A percentile compares a stretch with the other conserved stretches of the same genome.
Evolutionary conservation across 2,797 vertebrate species (phyloP).

Genomic region (Perodicticus potto): DNA sequence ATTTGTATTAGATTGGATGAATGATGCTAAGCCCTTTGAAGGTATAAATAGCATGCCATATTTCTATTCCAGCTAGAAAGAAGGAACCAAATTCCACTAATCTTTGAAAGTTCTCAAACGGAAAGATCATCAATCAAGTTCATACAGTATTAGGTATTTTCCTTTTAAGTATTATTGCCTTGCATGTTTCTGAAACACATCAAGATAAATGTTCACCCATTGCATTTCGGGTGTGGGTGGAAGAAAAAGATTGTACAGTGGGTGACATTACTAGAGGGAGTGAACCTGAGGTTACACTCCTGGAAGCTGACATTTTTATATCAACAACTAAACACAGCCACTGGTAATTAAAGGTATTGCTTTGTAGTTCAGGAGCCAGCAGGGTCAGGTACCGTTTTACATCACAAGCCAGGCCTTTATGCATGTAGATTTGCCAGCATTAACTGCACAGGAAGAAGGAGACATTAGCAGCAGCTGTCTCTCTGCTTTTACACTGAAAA

Average conservation of each 20-base stretch:
- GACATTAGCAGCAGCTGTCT: slow-evolving; percentile 89
- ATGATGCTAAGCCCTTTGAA: slow-evolving; percentile 42
- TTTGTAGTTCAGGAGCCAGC: slow-evolving; percentile 81
- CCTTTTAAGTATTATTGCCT: slow-evolving; percentile 74
- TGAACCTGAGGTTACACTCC: slow-evolving; percentile 82
- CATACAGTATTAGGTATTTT: slow-evolving; percentile 44
- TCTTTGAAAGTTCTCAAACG: slow-evolving; percentile 66
- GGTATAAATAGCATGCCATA: not conserved
- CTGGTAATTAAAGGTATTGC: slow-evolving; percentile 88
- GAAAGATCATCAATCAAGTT: slow-evolving; percentile 71
- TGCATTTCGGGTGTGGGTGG: slow-evolving; percentile 47
- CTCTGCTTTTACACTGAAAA: slow-evolving; percentile 86
- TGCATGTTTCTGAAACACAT: slow-evolving; percentile 73
- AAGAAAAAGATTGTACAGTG: slow-evolving; percentile 75
- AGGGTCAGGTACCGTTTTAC: slow-evolving; percentile 87
- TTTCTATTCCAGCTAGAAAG: slow-evolving; percentile 55
- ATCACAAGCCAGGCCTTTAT: slow-evolving; percentile 86
- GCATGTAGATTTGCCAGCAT: slow-evolving; percentile 86
- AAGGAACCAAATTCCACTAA: slow-evolving; percentile 61
- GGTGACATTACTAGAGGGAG: slow-evolving; percentile 73
- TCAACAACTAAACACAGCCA: slow-evolving; percentile 86
- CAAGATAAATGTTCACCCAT: slow-evolving; percentile 71
- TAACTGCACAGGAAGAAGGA: slow-evolving; percentile 85
- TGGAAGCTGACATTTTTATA: slow-evolving; percentile 86
- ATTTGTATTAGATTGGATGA: slow-evolving; percentile 20